Base-by-base conservation (phyloP, 2,797 vertebrate genomes). In the Taeniopygia guttata region DNA sequence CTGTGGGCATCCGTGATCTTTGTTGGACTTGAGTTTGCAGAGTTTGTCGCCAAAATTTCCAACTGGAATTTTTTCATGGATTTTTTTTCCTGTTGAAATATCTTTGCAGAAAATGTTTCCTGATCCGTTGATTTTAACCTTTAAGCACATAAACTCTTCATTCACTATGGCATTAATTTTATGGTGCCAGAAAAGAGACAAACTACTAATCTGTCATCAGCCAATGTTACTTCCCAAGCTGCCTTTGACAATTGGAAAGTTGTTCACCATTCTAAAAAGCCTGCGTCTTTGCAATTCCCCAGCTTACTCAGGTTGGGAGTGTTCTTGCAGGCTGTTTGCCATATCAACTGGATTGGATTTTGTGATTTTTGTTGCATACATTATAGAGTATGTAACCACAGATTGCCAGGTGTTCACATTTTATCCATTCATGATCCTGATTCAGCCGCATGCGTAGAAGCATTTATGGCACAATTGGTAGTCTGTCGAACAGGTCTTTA, bases 321-420 rank as follows among this genome's bases (percentile, higher is more conserved):
- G 85, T 90, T 91, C 72, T 85, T 86, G 75, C 46, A 95, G 79
- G 87, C 40, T 84, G 56, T 87, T 95, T 92, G 92, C 94, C 64
- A 3, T 83, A 58, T 90, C 91, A 87, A 0, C 72, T 91, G 75
- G 84, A 94, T 96, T 94, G 90, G 72, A 77, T 86, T 87, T 88
- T 75, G n/a, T 88, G 29, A 52, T 32, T 95, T 94, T 92, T 68
- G 60, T 90, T 91, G 76, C 92, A 90, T 96, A 94, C 92, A 2
- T 84, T 94, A 38, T 80, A 94, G 92, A 96, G 94, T 97, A 95
- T 88, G 90, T 96, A 91, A 92, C 94, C 96, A 87, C 75, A 76
- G 96, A 95, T 96, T 93, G 95, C 93, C 81, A 93, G 78, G 86
- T 84, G 90, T 91, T 96, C 72, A 59, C 58, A 21, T 90, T 74